Percentiles rank a stretch among this genome's conserved stretches.
Conservation (phyloP, 2,113 vertebrate genomes). For the Ictalurus furcatus region DNA sequence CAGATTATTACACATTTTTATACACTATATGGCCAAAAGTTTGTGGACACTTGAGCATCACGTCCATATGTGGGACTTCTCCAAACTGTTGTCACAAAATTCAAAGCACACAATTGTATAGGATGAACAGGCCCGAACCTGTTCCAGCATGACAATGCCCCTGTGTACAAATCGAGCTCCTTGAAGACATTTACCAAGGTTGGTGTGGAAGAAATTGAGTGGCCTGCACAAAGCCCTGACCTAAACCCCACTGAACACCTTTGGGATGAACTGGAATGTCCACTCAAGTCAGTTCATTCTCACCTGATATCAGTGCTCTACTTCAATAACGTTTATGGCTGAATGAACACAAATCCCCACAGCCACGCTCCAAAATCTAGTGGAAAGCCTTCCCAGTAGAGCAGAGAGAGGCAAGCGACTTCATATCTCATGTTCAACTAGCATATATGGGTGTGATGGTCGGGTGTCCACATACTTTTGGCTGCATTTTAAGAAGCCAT, state of each 20-base stretch:
- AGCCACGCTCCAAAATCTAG: background rate
- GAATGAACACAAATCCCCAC: background rate
- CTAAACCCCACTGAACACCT: background rate
- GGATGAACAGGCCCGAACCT: background rate
- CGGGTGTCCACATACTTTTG: background rate
- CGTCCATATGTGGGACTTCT: background rate
- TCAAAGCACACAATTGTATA: background rate
- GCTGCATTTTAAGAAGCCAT: background rate
- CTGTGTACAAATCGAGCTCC: background rate
- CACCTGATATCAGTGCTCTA: background rate
- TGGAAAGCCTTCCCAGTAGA: background rate
- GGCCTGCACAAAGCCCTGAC: background rate
- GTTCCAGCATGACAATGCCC: background rate
- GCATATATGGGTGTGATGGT: background rate
- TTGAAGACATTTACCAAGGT: background rate
- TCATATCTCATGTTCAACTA: background rate
- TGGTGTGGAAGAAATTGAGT: background rate
- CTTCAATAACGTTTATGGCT: background rate
- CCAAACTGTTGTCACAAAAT: background rate
- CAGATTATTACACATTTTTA: background rate
- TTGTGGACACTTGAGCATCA: background rate
- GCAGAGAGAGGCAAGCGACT: background rate
- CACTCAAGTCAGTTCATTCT: background rate
- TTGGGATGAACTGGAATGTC: background rate
- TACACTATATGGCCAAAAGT: background rate